Base-by-base conservation (phyloP, 23 tunicate species). In the Clavelina lepadiformis region DNA sequence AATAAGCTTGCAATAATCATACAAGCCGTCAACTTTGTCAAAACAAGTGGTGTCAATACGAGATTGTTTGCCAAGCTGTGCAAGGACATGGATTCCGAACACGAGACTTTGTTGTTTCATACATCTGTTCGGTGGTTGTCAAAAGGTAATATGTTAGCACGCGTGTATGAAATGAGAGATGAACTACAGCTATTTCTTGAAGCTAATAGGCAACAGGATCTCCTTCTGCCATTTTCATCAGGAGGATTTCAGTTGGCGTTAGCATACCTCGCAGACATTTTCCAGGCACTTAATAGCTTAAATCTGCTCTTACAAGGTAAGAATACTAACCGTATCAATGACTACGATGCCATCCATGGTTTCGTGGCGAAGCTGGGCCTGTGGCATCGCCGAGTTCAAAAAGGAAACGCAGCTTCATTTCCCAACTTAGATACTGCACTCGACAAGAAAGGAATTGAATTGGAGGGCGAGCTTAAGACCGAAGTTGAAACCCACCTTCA, bases 341-440 rank as follows among this genome's bases (percentile, higher is more conserved):
- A 75, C 47, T 75, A 68, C 51, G 76, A 68, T 68, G 81, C 62
- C 38, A 29, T 61, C 11, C 56, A 26, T 73, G 33, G 69, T 59
- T 73, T 61, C 65, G 61, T 73, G 23, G 78, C 78, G 6, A 73
- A 61, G 46, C 71, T 73, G 36, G 78, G 69, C 56, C 56, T 61
- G 78, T 73, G 78, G 68, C 78, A 44, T 35, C 65, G 70, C 68
- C 68, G 78, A 25, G 78, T 58, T 73, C 78, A 73, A 56, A 54
- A 56, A 29, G 76, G 66, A 54, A 54, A 47, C 35, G 33, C 73
- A 67, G 56, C 55, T 21, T 58, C 71, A 35, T 73, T 73, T 61
- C 71, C 68, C 36, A 73, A 38, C 56, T 27, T 73, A 28, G 69
- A 73, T 56, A 29, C 36, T 23, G 78, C 68, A 15, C 69, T 58